Conservation (phyloP, 2,113 vertebrate genomes). For the Petroica traversi region DNA sequence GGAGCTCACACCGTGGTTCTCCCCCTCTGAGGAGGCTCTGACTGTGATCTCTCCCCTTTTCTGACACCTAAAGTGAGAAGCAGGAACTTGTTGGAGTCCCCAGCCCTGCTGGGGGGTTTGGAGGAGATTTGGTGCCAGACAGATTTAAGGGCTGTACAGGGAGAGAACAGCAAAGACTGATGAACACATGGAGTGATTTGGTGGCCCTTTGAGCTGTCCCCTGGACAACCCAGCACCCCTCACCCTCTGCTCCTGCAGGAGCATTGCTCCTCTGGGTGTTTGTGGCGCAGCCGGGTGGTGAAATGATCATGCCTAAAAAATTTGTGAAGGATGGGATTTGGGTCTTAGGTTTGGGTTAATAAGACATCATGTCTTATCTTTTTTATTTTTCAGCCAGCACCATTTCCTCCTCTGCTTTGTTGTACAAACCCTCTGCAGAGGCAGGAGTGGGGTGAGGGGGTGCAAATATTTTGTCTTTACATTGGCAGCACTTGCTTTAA, state of each 20-base stretch:
- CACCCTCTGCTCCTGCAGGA: background rate
- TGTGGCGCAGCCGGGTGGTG: background rate
- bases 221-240: background rate
- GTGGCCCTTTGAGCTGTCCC: background rate
- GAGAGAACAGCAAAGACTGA: background rate
- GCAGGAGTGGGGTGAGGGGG: background rate
- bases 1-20: background rate
- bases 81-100: background rate
- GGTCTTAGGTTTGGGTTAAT: background rate
- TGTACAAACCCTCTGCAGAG: background rate
- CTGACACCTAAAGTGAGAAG: background rate
- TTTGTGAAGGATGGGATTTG: background rate
- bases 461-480: background rate
- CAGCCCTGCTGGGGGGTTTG: background rate
- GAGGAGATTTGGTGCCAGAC: background rate
- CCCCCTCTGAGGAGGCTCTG: background rate
- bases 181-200: background rate
- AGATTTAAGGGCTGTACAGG: background rate
- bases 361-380: background rate
- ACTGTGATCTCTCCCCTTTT: background rate
- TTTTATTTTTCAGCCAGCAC: background rate
- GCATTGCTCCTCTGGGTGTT: background rate
- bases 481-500: background rate
- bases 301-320: background rate
- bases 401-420: background rate